phyloP scores from a whole-genome alignment of 2,797 vertebrate species.

The Gymnothorax reevesii region DNA sequence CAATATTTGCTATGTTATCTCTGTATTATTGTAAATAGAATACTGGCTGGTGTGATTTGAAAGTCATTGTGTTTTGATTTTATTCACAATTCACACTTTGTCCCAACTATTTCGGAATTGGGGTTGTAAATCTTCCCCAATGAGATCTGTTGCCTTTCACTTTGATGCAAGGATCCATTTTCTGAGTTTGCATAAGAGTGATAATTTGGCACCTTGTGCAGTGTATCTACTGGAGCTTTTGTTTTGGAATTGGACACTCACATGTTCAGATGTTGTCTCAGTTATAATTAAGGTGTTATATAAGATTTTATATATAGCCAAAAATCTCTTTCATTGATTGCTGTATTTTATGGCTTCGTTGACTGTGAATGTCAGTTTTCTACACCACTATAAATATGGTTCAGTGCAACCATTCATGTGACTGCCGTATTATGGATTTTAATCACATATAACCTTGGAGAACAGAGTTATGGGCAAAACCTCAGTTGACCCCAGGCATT shows the following conservation, averaged over 20 bases:
- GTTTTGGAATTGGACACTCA: not conserved
- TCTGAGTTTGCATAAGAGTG: not conserved
- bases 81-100: no score
- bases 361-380: not conserved
- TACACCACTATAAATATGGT: no score
- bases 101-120: no score
- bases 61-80: no score
- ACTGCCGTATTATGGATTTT: not conserved
- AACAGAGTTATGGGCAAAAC: not conserved
- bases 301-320: not conserved
- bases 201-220: not conserved
- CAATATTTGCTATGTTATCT: no score
- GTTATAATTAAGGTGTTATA: not conserved
- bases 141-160: not conserved
- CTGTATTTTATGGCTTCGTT: not conserved
- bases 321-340: not conserved
- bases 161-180: not conserved
- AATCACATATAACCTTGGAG: not conserved
- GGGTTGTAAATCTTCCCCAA: not conserved
- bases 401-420: no score
- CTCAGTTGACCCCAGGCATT: not conserved
- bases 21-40: no score
- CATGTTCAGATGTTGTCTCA: not conserved
- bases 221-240: not conserved
- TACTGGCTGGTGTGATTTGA: no score